A percentile compares a stretch with the other conserved stretches of the same genome.
Evolutionary conservation across 1,140 invertebrate species (phyloP).

Genomic region (Lordiphosa collinella): DNA sequence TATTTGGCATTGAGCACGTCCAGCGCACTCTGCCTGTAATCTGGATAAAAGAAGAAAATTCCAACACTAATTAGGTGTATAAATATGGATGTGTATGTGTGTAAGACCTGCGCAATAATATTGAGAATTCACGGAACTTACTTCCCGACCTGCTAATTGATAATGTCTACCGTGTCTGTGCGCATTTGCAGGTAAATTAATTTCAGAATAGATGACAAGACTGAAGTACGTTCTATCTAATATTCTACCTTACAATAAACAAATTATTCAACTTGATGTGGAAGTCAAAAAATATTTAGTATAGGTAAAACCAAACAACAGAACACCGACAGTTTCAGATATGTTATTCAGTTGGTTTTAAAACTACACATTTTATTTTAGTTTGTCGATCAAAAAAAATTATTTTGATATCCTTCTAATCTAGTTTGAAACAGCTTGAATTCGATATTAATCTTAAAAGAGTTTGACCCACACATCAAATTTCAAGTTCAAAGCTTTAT

Average conservation of each 20-base stretch:
- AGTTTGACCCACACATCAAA: too few relatives aligned
- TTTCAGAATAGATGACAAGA: slow-evolving; percentile 34
- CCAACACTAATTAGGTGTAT: slow-evolving; percentile 48
- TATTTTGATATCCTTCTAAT: too few relatives aligned
- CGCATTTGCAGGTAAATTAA: slow-evolving; percentile 37
- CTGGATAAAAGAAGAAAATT: slow-evolving; percentile 23
- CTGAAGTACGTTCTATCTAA: not conserved
- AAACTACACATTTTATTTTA: too few relatives aligned
- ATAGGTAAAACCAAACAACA: too few relatives aligned
- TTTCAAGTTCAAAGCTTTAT: too few relatives aligned
- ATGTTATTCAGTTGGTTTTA: too few relatives aligned
- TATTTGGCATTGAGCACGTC: slow-evolving; percentile 64
- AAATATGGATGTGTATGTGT: slow-evolving; percentile 15
- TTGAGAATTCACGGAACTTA: slow-evolving; percentile 30
- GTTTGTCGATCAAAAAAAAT: too few relatives aligned
- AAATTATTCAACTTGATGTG: not conserved
- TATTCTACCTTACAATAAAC: not conserved
- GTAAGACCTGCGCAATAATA: slow-evolving; percentile 32
- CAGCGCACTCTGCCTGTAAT: slow-evolving; percentile 57
- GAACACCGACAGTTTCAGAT: too few relatives aligned
- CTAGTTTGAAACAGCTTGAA: too few relatives aligned
- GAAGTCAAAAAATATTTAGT: too few relatives aligned
- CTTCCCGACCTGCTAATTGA: slow-evolving; percentile 57
- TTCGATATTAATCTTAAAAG: too few relatives aligned
- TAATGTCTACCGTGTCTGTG: slow-evolving; percentile 51